Conservation (phyloP, 2,113 vertebrate species). For the Cyprinodon variegatus region DNA sequence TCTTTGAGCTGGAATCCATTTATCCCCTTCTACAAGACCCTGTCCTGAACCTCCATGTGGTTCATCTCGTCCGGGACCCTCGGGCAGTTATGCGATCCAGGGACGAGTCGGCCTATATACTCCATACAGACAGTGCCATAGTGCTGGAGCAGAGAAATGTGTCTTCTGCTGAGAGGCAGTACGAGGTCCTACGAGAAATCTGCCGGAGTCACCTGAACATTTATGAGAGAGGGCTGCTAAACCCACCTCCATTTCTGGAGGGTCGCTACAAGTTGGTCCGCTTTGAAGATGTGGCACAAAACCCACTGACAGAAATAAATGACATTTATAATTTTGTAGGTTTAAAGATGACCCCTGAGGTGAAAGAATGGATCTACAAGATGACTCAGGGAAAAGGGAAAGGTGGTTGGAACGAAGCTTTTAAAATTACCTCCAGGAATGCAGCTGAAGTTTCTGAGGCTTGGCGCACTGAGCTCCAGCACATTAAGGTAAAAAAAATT, state of each 20-base stretch:
- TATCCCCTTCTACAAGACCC: constrained; percentile 90
- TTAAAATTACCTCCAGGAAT: constrained; percentile 89
- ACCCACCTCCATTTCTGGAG: constrained; percentile 86
- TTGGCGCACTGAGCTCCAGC: constrained; percentile 86
- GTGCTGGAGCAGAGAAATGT: constrained; percentile 83
- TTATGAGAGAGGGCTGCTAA: constrained; percentile 82
- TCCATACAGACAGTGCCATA: constrained; percentile 82
- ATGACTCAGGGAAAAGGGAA: constrained; percentile 89
- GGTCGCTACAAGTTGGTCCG: constrained; percentile 91
- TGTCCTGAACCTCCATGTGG: constrained; percentile 85
- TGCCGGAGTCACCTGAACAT: constrained; percentile 93
- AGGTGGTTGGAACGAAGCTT: constrained; percentile 84
- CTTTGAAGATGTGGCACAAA: constrained; percentile 89
- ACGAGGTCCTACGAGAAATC: constrained; percentile 87
- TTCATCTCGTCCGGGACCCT: constrained; percentile 94
- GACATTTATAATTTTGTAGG: constrained; percentile 87
- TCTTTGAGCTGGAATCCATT: constrained; percentile 92
- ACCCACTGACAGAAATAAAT: constrained; percentile 83
- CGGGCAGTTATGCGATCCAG: constrained; percentile 87
- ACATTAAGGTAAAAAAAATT: constrained; percentile 83
- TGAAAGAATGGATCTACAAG: constrained; percentile 88
- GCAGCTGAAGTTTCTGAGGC: constrained; percentile 90
- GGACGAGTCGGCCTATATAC: constrained; percentile 77
- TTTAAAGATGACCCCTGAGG: constrained; percentile 79
- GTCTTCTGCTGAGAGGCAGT: constrained; percentile 75